These are phyloP conservation scores for Orchesellides sinensis DNA, from an alignment of 2,888 invertebrate genomes.

Conservation along the genomic window DNA sequence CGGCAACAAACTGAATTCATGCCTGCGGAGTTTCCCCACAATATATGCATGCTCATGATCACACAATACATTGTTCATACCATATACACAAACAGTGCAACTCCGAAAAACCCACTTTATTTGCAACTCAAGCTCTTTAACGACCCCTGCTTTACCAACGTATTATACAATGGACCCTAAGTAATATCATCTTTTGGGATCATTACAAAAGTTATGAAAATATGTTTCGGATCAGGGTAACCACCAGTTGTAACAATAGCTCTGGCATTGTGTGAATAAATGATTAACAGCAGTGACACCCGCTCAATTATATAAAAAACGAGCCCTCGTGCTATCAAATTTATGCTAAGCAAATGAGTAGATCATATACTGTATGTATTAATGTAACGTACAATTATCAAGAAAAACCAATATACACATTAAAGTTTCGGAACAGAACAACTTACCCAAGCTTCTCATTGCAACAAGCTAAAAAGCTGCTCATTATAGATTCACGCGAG, in stretches of 20 bases:
- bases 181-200: slow-evolving; percentile 37
- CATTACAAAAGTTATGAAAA: slow-evolving; percentile 56
- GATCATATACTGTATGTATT: no score
- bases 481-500: no score
- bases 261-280: slow-evolving; percentile 56
- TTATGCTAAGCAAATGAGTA: no score
- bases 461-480: no score
- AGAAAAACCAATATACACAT: no score
- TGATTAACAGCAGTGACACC: slow-evolving; percentile 42
- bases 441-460: no score
- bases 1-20: slow-evolving; percentile 44
- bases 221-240: slow-evolving; percentile 55
- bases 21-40: neutral
- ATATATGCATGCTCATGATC: slow-evolving; percentile 59
- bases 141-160: neutral
- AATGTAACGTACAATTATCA: no score
- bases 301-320: no score
- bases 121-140: neutral
- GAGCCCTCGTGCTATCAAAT: no score
- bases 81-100: neutral
- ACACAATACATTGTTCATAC: slow-evolving; percentile 17
- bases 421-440: no score
- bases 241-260: slow-evolving; percentile 31
- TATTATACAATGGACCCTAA: slow-evolving; percentile 5
- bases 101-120: neutral